A percentile compares a stretch with the other conserved stretches of the same genome.
phyloP scores from a whole-genome alignment of 1,140 invertebrate genomes.

The Theocolax elegans region DNA sequence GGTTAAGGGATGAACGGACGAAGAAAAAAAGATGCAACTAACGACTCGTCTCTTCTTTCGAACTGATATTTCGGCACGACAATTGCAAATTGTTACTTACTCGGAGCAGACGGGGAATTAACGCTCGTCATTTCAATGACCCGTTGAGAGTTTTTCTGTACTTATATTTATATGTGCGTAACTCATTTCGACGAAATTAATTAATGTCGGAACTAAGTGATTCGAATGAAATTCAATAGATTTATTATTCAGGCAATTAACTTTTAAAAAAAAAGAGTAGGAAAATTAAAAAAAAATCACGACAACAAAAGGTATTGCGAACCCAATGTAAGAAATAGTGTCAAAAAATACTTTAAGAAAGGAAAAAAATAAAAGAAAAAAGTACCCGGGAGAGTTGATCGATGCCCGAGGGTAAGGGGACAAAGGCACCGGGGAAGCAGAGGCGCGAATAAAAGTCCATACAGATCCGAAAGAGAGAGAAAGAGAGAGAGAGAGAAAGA shows the following conservation, averaged over 20 bases:
- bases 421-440: constrained; percentile 17
- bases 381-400: constrained; percentile 23
- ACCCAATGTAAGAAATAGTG: too few relatives aligned
- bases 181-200: too few relatives aligned
- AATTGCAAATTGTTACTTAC: constrained; percentile 8
- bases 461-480: neutral
- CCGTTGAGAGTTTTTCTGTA: neutral
- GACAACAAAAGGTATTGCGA: too few relatives aligned
- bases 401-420: constrained; percentile 14
- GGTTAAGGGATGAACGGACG: constrained; percentile 14
- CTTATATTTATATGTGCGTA: too few relatives aligned
- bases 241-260: too few relatives aligned
- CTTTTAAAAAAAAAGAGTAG: neutral
- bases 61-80: neutral
- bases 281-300: neutral
- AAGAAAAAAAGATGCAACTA: constrained; percentile 8
- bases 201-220: too few relatives aligned
- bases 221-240: too few relatives aligned
- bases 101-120: neutral
- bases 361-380: neutral
- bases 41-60: constrained; percentile 2
- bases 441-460: constrained; percentile 39
- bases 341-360: neutral
- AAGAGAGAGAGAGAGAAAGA: neutral
- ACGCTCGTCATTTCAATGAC: constrained; percentile 18